Evolutionary conservation across 1,140 invertebrate species (phyloP).

Genomic region (Drosophila elegans): DNA sequence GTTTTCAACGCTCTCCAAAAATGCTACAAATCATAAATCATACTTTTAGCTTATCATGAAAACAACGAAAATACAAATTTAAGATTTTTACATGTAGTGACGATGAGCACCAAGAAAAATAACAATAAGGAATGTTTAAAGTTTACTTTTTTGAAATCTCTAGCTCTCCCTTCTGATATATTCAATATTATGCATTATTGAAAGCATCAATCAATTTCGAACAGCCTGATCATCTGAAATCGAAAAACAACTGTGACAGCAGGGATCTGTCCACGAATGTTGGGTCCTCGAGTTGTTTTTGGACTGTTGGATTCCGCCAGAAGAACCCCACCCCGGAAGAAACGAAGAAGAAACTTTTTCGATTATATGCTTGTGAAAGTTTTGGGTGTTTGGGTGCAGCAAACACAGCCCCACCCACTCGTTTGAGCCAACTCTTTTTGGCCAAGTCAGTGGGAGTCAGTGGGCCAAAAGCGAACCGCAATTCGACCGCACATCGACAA

Average conservation of each 20-base stretch:
- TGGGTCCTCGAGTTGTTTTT: constrained; percentile 15
- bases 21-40: no score
- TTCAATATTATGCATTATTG: no score
- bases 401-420: constrained; percentile 15
- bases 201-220: not conserved
- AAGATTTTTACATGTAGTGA: no score
- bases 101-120: no score
- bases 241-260: constrained; percentile 6
- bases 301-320: constrained; percentile 15
- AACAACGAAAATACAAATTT: no score
- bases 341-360: constrained; percentile 69
- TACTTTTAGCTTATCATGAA: no score
- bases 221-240: constrained; percentile 10
- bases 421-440: not conserved
- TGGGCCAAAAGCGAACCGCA: constrained; percentile 58
- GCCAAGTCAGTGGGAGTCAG: constrained; percentile 18
- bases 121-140: no score
- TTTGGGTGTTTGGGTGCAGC: constrained; percentile 61
- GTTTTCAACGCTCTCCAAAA: no score
- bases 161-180: no score
- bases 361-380: constrained; percentile 83
- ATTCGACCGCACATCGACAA: constrained; percentile 67
- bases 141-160: no score
- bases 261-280: not conserved
- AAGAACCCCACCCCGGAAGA: not conserved